Conservation (phyloP, 1,140 invertebrate genomes). For the Drosophila chauvacae region DNA sequence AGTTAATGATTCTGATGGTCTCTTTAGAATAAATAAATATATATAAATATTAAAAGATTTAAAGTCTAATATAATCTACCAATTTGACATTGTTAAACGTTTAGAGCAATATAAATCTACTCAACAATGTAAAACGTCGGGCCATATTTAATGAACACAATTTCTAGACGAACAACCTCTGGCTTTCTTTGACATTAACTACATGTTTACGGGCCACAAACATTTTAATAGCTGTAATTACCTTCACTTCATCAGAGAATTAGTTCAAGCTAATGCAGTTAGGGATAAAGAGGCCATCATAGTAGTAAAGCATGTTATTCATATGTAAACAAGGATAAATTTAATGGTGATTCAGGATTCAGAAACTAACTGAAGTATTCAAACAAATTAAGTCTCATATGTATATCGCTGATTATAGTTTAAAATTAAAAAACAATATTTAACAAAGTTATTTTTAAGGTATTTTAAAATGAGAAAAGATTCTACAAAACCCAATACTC, state of each 20-base stretch:
- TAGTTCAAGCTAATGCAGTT: slow-evolving; percentile 2
- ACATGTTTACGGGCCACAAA: neutral
- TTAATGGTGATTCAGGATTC: too few relatives aligned
- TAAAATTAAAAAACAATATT: neutral
- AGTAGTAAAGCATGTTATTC: neutral
- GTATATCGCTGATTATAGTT: neutral
- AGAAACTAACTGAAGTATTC: too few relatives aligned
- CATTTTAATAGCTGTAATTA: slow-evolving; percentile 25
- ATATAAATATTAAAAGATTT: too few relatives aligned
- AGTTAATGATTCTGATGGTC: too few relatives aligned
- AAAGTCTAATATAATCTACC: too few relatives aligned
- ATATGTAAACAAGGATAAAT: neutral
- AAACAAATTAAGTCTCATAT: neutral
- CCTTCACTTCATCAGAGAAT: slow-evolving; percentile 27
- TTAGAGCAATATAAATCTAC: neutral
- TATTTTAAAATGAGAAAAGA: too few relatives aligned
- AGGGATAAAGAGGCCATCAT: neutral
- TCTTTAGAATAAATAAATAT: too few relatives aligned
- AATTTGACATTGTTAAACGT: neutral
- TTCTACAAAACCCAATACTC: neutral
- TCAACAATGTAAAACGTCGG: too few relatives aligned
- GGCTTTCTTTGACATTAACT: neutral
- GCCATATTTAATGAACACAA: neutral
- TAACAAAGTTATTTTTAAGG: neutral
- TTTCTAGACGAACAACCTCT: neutral